Base-by-base conservation (phyloP, 2,797 vertebrate genomes). In the Botia kubotai region DNA sequence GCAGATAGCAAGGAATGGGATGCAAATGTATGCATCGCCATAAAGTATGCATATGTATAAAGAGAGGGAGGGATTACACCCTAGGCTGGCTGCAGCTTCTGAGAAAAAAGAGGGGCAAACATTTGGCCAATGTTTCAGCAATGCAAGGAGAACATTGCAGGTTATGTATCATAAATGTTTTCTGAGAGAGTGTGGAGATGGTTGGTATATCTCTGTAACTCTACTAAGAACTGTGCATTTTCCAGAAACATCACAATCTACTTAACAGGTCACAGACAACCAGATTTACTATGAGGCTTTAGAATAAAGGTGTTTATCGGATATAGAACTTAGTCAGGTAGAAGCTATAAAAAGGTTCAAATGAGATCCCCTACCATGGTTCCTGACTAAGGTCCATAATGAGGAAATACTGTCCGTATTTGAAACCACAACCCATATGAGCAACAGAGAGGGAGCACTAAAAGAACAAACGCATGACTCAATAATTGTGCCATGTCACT, bases 11-110 rank as follows among this genome's bases (percentile, higher is more conserved):
- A 84, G 29, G 70, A 83, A 83, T 81, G 83, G 85, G 80, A 90
- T 90, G 89, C 86, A 91, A 92, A 94, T 92, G 83, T 89, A 92
- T 92, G 90, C 93, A 91, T 86, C 91, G 82, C 88, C 87, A 88
- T 90, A 88, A 87, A 92, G 89, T 86, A 84, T 88, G 89, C 88
- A 89, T 90, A 92, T 91, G 90, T 90, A 92, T 91, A 89, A 74
- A 84, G 81, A 86, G 76, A 29, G 65, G 67, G 71, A 77, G 63
- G 75, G 77, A 78, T 84, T 85, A 84, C 82, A 84, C 72, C n/a
- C 65, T 69, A 77, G 78, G 75, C 70, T 84, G 66, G 67, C 50
- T 79, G 21, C 58, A 73, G 69, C 57, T 23, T 50, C 73, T 52
- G 84, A 90, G 86, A 83, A 77, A 88, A 77, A 91, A 89, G 86